phyloP scores from a whole-genome alignment of 2,113 vertebrate species.

The Chrysochloris asiatica region DNA sequence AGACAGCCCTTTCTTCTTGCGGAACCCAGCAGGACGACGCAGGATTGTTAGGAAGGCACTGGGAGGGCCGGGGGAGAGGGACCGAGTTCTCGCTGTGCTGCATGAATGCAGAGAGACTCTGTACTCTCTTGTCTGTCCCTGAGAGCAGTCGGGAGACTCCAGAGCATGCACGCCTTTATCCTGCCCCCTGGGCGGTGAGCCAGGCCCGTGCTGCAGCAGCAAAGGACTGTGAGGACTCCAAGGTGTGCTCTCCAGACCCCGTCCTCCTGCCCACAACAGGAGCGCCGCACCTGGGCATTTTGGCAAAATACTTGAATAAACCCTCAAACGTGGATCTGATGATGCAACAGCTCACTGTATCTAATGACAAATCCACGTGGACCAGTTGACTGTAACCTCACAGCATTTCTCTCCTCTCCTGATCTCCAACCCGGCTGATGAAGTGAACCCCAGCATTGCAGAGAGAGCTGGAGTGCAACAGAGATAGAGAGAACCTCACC shows the following conservation, averaged over 20 bases:
- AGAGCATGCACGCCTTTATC: not conserved
- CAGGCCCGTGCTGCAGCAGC: rapidly evolving
- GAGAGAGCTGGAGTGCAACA: not conserved
- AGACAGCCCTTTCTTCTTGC: not conserved
- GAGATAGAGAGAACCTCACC: too few relatives aligned
- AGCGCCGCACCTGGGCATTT: not conserved
- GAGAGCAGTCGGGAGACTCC: not conserved
- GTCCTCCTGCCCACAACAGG: not conserved
- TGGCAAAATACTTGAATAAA: not conserved
- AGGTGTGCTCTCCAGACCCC: not conserved
- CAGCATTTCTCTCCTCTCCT: not conserved
- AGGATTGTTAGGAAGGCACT: not conserved
- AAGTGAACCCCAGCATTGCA: not conserved
- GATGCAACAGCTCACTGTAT: not conserved
- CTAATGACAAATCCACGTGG: not conserved
- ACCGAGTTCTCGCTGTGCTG: not conserved
- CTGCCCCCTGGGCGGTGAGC: not conserved
- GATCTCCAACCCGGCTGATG: not conserved
- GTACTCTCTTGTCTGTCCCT: not conserved
- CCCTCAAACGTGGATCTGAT: not conserved
- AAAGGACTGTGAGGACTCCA: not conserved
- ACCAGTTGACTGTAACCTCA: not conserved
- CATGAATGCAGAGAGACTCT: not conserved
- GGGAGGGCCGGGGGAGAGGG: not conserved
- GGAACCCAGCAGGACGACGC: rapidly evolving